phyloP scores from a whole-genome alignment of 1,140 invertebrate genomes.

The Belonocnema kinseyi region DNA sequence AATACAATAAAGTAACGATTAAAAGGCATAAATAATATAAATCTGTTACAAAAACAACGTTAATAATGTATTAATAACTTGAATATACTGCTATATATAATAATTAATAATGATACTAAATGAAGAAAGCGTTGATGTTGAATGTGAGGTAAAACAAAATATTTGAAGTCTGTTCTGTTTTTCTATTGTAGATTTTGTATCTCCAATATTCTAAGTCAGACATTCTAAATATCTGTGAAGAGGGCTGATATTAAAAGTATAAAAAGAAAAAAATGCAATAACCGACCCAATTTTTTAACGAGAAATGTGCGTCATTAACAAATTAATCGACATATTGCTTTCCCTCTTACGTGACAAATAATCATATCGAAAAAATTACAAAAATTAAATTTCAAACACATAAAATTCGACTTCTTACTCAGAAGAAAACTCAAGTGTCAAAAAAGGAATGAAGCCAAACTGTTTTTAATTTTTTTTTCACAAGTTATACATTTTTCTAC shows the following conservation, averaged over 20 bases:
- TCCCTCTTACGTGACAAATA: slow-evolving; percentile 59
- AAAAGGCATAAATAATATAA: slow-evolving; percentile 44
- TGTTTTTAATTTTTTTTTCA: slow-evolving; percentile 4
- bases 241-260: slow-evolving; percentile 38
- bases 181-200: slow-evolving; percentile 76
- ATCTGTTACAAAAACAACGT: slow-evolving; percentile 22
- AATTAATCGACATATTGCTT: slow-evolving; percentile 38
- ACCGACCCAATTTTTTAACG: slow-evolving; percentile 3
- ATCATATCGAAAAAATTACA: slow-evolving; percentile 55
- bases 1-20: slow-evolving; percentile 50
- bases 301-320: slow-evolving; percentile 35
- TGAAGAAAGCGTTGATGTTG: slow-evolving; percentile 67
- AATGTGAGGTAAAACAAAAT: slow-evolving; percentile 62
- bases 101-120: slow-evolving; percentile 49
- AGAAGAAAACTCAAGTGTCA: slow-evolving; percentile 29
- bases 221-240: slow-evolving; percentile 66
- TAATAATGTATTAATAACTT: slow-evolving; percentile 22
- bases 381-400: slow-evolving; percentile 8
- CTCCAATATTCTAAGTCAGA: slow-evolving; percentile 73
- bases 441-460: background rate
- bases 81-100: slow-evolving; percentile 33
- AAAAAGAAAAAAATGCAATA: slow-evolving; percentile 34
- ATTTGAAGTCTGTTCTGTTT: slow-evolving; percentile 72
- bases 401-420: slow-evolving; percentile 29
- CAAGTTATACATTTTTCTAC: background rate